phyloP scores from a whole-genome alignment of 2,113 vertebrate genomes.

The Delphinapterus leucas region DNA sequence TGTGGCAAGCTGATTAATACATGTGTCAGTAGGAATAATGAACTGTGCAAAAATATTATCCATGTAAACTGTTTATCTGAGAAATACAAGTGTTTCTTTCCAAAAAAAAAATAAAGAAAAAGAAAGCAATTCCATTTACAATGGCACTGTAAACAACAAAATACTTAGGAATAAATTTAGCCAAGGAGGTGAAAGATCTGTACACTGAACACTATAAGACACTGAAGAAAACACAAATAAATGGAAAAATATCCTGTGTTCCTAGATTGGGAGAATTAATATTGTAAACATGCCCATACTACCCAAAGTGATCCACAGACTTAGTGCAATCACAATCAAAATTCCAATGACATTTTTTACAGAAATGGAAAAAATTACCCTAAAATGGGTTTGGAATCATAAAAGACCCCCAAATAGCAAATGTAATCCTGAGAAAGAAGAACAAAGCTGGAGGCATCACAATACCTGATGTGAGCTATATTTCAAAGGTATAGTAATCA shows the following conservation, averaged over 20 bases:
- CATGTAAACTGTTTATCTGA: background rate
- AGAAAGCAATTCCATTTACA: background rate
- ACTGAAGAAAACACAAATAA: background rate
- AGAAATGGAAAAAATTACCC: background rate
- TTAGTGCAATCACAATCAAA: background rate
- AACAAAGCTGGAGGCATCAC: background rate
- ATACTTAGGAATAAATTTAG: background rate
- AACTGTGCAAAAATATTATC: background rate
- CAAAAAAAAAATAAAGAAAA: too few species aligned
- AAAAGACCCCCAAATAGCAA: background rate
- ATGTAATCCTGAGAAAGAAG: background rate
- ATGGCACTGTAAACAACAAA: background rate
- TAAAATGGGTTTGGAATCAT: background rate
- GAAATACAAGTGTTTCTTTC: background rate
- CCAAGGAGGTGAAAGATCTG: background rate
- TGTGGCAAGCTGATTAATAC: slow-evolving; percentile 42
- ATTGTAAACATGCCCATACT: background rate
- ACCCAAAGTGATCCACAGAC: background rate
- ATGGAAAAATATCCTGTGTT: background rate
- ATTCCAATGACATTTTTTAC: background rate
- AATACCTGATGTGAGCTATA: background rate
- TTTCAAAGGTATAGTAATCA: background rate
- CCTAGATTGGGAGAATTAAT: background rate
- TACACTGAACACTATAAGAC: background rate
- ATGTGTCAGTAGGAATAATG: slow-evolving; percentile 23